phyloP scores from a whole-genome alignment of 2,113 vertebrate genomes.

The Amia ocellicauda region DNA sequence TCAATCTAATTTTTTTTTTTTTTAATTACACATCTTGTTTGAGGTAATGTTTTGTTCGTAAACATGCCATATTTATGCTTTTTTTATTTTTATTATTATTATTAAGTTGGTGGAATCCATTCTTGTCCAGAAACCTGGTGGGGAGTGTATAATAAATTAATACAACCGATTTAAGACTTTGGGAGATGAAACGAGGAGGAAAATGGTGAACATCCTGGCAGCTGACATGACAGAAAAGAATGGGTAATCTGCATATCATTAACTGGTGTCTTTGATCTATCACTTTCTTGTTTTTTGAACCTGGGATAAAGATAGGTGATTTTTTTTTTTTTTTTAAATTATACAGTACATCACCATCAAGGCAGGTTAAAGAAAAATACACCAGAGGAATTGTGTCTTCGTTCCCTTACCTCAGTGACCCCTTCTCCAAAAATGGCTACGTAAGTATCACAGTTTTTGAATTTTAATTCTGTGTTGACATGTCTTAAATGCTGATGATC shows the following conservation, averaged over 20 bases:
- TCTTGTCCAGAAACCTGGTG: constrained; percentile 24
- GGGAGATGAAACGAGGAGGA: constrained; percentile 26
- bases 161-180: constrained; percentile 28
- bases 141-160: constrained; percentile 25
- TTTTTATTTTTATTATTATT: neutral
- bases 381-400: constrained; percentile 35
- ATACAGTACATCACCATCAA: neutral
- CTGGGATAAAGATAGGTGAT: too few species aligned
- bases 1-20: neutral
- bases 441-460: constrained; percentile 20
- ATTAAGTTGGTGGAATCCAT: constrained; percentile 26
- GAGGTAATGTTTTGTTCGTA: neutral
- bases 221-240: constrained; percentile 37
- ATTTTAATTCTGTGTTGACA: constrained; percentile 1
- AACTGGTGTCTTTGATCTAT: too few species aligned
- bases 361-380: constrained; percentile 33
- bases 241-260: too few species aligned
- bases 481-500: too few species aligned
- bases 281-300: too few species aligned
- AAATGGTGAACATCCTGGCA: constrained; percentile 39
- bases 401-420: constrained; percentile 29
- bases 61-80: neutral
- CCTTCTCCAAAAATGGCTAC: constrained; percentile 23
- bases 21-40: neutral
- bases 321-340: neutral